Evolutionary conservation across 2,797 vertebrate genomes (phyloP).

Genomic region (Corythornis leucogaster): DNA sequence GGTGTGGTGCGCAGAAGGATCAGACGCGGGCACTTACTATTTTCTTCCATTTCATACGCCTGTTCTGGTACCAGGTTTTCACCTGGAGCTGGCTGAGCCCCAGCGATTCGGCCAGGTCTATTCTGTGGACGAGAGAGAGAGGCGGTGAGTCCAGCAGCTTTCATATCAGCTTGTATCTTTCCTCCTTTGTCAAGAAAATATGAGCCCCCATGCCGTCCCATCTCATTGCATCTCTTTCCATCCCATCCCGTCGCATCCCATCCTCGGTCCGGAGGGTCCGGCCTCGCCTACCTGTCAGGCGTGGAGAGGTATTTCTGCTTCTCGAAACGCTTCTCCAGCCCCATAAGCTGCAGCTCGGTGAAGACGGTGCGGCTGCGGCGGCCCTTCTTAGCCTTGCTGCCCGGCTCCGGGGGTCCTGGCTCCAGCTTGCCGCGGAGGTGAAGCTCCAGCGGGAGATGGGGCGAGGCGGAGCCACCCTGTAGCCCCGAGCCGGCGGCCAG

Average conservation of each 20-base stretch:
- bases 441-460: constrained; percentile 93
- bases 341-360: constrained; percentile 98
- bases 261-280: neutral
- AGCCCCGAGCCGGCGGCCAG: constrained; percentile 87
- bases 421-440: constrained; percentile 95
- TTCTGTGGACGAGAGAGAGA: constrained; percentile 80
- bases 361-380: constrained; percentile 96
- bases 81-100: constrained; percentile 98
- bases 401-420: constrained; percentile 78
- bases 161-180: neutral
- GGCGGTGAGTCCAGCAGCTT: neutral
- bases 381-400: constrained; percentile 92
- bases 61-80: constrained; percentile 99
- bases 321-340: constrained; percentile 97
- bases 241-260: neutral
- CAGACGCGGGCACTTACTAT: constrained; percentile 86
- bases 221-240: neutral
- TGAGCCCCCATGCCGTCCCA: neutral
- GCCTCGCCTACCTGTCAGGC: constrained; percentile 88
- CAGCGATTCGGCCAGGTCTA: constrained; percentile 97
- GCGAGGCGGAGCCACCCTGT: constrained; percentile 81
- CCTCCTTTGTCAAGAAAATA: neutral
- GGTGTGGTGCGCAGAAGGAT: neutral
- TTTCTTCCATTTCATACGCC: constrained; percentile 99
- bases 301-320: constrained; percentile 99